phyloP scores from a whole-genome alignment of 2,888 invertebrate species.

The Catocala fraxini region DNA sequence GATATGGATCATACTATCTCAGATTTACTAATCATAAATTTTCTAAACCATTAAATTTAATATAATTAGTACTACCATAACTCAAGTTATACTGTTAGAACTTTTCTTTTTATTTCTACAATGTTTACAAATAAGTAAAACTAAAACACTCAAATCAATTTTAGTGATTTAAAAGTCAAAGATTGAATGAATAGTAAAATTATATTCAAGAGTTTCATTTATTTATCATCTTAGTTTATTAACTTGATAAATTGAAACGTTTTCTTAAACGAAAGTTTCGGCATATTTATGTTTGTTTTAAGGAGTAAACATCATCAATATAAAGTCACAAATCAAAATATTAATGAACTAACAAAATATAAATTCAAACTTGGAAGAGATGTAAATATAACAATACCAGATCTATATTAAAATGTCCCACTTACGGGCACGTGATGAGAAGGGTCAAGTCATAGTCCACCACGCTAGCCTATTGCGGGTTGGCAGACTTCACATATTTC shows the following conservation, averaged over 20 bases:
- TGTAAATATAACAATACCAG: too few relatives aligned
- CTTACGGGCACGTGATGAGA: too few relatives aligned
- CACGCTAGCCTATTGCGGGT: too few relatives aligned
- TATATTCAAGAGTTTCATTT: not conserved
- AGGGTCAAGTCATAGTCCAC: too few relatives aligned
- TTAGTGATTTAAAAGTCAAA: not conserved
- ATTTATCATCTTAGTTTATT: not conserved
- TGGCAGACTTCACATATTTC: too few relatives aligned
- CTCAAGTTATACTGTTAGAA: not conserved
- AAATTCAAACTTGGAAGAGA: too few relatives aligned
- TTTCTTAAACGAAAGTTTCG: not conserved
- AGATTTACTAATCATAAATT: not conserved
- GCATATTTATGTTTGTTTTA: not conserved
- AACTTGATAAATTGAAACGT: not conserved
- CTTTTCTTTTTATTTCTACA: conserved; percentile 1
- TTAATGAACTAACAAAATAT: too few relatives aligned
- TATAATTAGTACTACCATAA: not conserved
- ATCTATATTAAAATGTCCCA: too few relatives aligned
- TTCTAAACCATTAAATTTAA: conserved; percentile 5
- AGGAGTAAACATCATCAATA: not conserved
- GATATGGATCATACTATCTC: not conserved
- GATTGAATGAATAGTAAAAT: not conserved
- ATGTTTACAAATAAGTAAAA: not conserved
- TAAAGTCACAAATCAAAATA: not conserved
- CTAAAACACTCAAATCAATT: not conserved